Evolutionary conservation across 2,113 vertebrate species (phyloP), one percentile per base, ranked within the genome.

Genomic region (Ramphastos sulfuratus): DNA sequence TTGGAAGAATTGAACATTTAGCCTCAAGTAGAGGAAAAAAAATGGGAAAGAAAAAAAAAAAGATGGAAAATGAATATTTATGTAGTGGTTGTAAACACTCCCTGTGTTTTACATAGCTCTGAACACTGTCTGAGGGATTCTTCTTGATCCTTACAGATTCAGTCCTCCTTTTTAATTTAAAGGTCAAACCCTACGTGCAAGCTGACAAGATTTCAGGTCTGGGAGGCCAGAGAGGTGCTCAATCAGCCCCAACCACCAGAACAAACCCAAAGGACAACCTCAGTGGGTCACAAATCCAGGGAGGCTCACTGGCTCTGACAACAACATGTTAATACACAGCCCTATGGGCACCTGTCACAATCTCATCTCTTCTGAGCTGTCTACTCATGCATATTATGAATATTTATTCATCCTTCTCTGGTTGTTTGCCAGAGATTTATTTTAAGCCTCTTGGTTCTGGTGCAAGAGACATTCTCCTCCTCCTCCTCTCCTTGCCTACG

Each of bases 321-420:
- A 80, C 39, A 80, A 85, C 72, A 90, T 77, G 85, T 82, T 90
- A 87, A 95, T 67, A 73, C 90, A 35, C 86, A 95, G 76, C 91
- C 94, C 96, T 82, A 50, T 92, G 85, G 93, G 94, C 71, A 92
- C 92, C 89, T 58, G 50, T 94, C 92, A 95, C 83, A 76, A 93
- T 81, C 75, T 77, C 78, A 30, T 54, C 66, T 90, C 82, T 96
- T 94, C 91, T 94, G 94, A 96, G 88, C 90, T 87, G 82, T 82
- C 89, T 89, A 24, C 67, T 96, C 60, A 70, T 79, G 93, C 92
- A 95, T 93, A 89, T 85, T 78, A 94, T 89, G 95, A 91, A 93
- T 96, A 91, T 93, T 96, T 97, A 94, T 89, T 89, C 80, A 50
- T 31, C 78, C 21, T 52, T 92, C 30, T 66, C 65, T 83, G 91